Evolutionary conservation across 2,888 invertebrate genomes (phyloP).

Genomic region (Stenodema calcarata): DNA sequence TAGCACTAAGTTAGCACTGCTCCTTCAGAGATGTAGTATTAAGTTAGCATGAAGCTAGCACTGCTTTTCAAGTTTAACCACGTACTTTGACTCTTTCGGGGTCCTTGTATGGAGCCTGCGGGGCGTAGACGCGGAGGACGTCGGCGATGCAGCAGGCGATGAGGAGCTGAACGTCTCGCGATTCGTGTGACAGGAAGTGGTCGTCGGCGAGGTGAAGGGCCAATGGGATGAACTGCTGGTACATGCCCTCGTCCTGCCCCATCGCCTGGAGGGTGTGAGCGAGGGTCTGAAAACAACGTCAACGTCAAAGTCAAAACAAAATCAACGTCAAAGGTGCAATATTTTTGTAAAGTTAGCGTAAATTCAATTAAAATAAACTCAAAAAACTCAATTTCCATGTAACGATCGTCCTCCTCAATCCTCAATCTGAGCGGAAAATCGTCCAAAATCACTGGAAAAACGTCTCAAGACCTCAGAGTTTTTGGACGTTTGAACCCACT

Average conservation of each 20-base stretch:
- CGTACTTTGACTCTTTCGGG: constrained; percentile 86
- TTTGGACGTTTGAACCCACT: too few species aligned
- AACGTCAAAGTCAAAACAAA: background rate
- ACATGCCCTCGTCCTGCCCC: constrained; percentile 91
- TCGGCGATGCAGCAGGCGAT: constrained; percentile 98
- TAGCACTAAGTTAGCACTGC: too few species aligned
- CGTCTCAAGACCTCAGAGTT: too few species aligned
- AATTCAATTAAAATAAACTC: too few species aligned
- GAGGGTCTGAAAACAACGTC: constrained; percentile 69
- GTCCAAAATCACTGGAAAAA: too few species aligned
- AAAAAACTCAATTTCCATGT: too few species aligned
- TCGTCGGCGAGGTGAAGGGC: constrained; percentile 93
- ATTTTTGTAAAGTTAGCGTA: background rate
- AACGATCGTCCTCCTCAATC: too few species aligned
- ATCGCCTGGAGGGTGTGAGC: constrained; percentile 95
- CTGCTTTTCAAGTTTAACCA: too few species aligned
- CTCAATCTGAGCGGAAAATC: too few species aligned
- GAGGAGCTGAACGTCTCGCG: constrained; percentile 90
- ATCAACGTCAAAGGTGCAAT: background rate
- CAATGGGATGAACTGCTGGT: constrained; percentile 88
- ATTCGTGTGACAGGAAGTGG: constrained; percentile 86
- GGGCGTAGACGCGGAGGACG: constrained; percentile 93
- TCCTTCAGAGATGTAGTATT: too few species aligned
- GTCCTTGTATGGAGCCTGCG: constrained; percentile 97
- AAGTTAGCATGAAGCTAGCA: too few species aligned